Conservation (phyloP, 2,888 invertebrate species). For the Rhyacophila evoluta region DNA sequence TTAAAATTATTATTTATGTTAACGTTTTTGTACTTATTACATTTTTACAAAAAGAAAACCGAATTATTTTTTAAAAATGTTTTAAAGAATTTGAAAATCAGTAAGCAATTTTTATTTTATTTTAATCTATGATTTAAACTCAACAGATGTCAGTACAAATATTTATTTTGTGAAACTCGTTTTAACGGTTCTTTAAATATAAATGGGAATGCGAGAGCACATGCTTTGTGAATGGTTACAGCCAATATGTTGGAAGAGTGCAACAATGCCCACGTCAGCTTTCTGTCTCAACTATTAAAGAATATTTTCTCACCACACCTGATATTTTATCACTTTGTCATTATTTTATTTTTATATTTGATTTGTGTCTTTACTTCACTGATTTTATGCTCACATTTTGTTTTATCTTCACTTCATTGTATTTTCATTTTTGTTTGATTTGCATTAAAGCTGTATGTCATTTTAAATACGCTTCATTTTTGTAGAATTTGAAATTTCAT, state of each 20-base stretch:
- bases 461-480: background rate
- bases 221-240: slow-evolving; percentile 24
- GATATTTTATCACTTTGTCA: background rate
- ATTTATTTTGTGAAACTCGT: background rate
- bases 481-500: slow-evolving; percentile 14
- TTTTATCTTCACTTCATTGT: slow-evolving; percentile 6
- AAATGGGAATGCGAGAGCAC: slow-evolving; percentile 14
- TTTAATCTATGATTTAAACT: background rate
- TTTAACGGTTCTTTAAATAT: background rate
- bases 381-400: background rate
- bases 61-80: background rate
- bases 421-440: background rate
- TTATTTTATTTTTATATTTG: background rate
- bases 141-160: slow-evolving; percentile 22
- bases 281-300: background rate
- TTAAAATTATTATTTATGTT: background rate
- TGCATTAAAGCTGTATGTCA: slow-evolving; percentile 14
- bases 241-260: slow-evolving; percentile 24
- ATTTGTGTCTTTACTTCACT: slow-evolving; percentile 4
- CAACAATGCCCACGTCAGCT: slow-evolving; percentile 19
- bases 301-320: slow-evolving; percentile 15
- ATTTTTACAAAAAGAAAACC: background rate
- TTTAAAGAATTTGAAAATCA: too few relatives aligned
- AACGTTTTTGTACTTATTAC: background rate
- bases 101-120: too few relatives aligned